Evolutionary conservation across 1,140 invertebrate genomes (phyloP).

Genomic region (Trachymyrmex cornetzi): DNA sequence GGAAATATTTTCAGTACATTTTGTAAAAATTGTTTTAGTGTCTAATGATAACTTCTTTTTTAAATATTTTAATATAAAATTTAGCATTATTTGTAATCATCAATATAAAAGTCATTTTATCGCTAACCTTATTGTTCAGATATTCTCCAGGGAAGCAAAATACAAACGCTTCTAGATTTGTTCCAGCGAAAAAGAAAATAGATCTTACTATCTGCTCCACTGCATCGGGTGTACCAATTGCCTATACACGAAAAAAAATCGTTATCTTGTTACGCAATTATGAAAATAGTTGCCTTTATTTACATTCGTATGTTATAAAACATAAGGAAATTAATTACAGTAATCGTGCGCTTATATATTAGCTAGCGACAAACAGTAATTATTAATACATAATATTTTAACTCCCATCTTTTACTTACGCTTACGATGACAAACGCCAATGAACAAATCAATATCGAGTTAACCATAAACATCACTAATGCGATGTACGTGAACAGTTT

Average conservation of each 20-base stretch:
- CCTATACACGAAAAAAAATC: constrained; percentile 34
- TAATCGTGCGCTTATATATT: neutral
- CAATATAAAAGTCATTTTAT: neutral
- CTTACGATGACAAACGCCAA: constrained; percentile 54
- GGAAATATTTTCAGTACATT: neutral
- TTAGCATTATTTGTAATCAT: too few species aligned
- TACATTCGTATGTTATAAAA: neutral
- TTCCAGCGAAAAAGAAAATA: constrained; percentile 46
- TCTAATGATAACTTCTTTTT: neutral
- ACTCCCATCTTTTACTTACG: constrained; percentile 44
- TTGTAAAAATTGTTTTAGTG: neutral
- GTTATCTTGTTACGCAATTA: neutral
- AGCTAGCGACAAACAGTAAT: neutral
- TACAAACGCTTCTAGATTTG: constrained; percentile 63
- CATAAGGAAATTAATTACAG: constrained; percentile 9
- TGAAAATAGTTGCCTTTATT: neutral
- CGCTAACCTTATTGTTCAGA: constrained; percentile 53
- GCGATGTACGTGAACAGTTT: constrained; percentile 53
- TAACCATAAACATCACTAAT: constrained; percentile 57
- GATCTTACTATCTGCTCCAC: constrained; percentile 31
- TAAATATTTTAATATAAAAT: neutral
- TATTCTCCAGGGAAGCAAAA: constrained; percentile 70
- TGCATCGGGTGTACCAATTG: constrained; percentile 28
- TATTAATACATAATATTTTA: neutral
- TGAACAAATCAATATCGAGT: constrained; percentile 63